A percentile compares a stretch with the other conserved stretches of the same genome.
Evolutionary conservation across 1,140 invertebrate genomes (phyloP).

Genomic region (Aphaenogaster rudis): DNA sequence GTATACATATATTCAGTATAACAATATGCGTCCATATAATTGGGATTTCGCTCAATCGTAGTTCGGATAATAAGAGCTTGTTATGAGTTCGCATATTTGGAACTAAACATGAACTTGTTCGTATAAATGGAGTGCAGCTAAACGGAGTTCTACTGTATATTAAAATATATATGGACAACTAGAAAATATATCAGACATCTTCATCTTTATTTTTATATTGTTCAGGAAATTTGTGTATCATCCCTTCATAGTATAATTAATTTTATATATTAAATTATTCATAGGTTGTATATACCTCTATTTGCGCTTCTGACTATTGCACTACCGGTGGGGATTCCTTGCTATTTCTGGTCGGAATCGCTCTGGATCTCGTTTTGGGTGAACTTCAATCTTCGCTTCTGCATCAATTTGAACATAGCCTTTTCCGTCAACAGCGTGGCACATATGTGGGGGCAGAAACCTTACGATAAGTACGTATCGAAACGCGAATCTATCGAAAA

Average conservation of each 20-base stretch:
- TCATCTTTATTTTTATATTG: not conserved
- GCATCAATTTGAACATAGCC: constrained; percentile 94
- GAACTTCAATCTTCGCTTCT: constrained; percentile 94
- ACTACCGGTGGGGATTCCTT: constrained; percentile 93
- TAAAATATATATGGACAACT: not conserved
- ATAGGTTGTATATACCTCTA: constrained; percentile 91
- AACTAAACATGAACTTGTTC: too few species aligned
- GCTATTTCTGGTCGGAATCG: constrained; percentile 94
- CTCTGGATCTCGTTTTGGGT: constrained; percentile 94
- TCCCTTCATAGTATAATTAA: not conserved
- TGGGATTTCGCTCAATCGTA: too few species aligned
- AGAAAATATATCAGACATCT: not conserved
- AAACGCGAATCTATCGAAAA: not conserved
- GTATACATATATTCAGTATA: too few species aligned
- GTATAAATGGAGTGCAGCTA: too few species aligned
- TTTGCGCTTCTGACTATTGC: constrained; percentile 93
- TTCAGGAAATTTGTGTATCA: not conserved
- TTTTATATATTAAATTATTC: not conserved
- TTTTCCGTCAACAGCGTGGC: constrained; percentile 97
- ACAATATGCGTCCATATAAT: too few species aligned
- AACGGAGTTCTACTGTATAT: not conserved
- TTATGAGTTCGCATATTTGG: too few species aligned
- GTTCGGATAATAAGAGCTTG: too few species aligned
- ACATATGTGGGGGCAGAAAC: constrained; percentile 95
- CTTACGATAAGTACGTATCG: constrained; percentile 94